Evolutionary conservation across 2,797 vertebrate species (phyloP).

Genomic region (Phylloscopus collybita): DNA sequence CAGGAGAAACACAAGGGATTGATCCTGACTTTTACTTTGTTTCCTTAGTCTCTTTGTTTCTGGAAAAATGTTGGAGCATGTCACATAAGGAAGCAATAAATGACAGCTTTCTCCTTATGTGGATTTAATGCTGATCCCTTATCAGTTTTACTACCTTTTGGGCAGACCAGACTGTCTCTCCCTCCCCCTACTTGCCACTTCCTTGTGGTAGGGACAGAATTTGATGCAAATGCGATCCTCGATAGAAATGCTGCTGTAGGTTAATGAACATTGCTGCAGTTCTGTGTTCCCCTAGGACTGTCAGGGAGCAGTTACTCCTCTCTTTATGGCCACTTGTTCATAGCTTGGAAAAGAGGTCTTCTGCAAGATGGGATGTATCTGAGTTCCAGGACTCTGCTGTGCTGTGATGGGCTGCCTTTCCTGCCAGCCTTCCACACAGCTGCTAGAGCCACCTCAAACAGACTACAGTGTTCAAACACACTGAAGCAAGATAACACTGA

Average conservation of each 20-base stretch:
- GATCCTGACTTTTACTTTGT: not conserved
- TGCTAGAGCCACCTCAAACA: not conserved
- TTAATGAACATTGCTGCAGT: not conserved
- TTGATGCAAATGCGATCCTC: not conserved
- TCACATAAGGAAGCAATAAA: not conserved
- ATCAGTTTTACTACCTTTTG: conserved; percentile 5
- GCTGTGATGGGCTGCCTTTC: not conserved
- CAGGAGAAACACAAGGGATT: not conserved
- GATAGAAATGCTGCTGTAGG: not conserved
- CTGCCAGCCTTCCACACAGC: not conserved
- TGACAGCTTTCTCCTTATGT: not conserved
- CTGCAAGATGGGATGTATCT: accelerated
- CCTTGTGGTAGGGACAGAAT: not conserved
- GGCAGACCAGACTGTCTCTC: not conserved
- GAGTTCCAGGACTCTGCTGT: not conserved
- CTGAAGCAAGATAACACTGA: not conserved
- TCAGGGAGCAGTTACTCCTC: not conserved
- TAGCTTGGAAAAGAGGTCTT: not conserved
- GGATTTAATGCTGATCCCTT: not conserved
- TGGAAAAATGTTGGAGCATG: not conserved
- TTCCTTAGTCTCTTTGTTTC: not conserved
- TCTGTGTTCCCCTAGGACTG: not conserved
- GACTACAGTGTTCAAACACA: not conserved
- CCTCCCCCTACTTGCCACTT: not conserved
- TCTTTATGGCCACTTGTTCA: not conserved